Conservation (phyloP, 2,113 vertebrate species). For the Capra hircus region DNA sequence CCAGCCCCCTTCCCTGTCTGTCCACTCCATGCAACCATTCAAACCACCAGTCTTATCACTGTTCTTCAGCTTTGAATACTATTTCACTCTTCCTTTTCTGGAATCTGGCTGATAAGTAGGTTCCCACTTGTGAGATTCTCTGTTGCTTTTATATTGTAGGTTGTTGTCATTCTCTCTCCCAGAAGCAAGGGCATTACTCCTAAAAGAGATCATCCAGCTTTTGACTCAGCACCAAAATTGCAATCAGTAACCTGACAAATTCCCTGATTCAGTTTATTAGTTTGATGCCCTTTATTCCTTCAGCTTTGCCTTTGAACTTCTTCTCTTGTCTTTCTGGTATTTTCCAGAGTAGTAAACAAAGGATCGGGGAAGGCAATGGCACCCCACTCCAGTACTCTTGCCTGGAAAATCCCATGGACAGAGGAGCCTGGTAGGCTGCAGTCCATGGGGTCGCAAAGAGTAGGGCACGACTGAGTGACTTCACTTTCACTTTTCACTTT, state of each 20-base stretch:
- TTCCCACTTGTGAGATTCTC: rapidly evolving
- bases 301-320: background rate
- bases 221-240: background rate
- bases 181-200: background rate
- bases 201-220: background rate
- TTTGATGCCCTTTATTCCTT: background rate
- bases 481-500: too few relatives aligned
- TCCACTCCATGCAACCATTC: background rate
- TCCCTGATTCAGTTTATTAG: background rate
- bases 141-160: background rate
- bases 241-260: background rate
- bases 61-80: background rate
- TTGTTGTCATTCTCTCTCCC: background rate
- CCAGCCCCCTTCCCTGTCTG: background rate
- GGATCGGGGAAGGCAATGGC: background rate
- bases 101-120: background rate
- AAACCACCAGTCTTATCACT: background rate
- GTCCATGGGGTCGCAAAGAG: too few relatives aligned
- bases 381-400: too few relatives aligned
- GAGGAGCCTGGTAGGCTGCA: too few relatives aligned
- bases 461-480: rapidly evolving
- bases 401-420: too few relatives aligned
- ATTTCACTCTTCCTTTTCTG: background rate
- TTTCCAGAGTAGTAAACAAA: background rate
- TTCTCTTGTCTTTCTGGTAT: background rate